Base-by-base conservation (phyloP, 2,888 invertebrate species). In the Lasioglossum malachurum region DNA sequence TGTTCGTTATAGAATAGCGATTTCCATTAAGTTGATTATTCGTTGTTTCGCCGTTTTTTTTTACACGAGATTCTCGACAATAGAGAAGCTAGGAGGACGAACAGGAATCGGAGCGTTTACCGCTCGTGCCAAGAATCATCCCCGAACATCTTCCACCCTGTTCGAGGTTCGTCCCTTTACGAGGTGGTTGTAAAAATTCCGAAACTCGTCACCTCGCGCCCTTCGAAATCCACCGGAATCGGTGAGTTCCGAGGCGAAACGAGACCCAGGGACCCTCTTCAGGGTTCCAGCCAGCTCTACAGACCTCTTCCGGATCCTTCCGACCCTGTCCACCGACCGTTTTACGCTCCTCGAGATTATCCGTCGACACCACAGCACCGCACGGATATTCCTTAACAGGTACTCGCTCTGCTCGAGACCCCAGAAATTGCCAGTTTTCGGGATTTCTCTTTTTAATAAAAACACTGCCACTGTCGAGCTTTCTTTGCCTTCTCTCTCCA, bases 141-240 rank as follows among this genome's bases (percentile, higher is more conserved):
- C 60, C 1, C 27, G 27, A 44, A 60, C 60, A 31, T 60, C 27
- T 60, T 60, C 60, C 27, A 60, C 27, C 60, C 27, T 31, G 19
- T 67, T 31, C 31, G 19, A 5, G 31, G 35, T 67, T 31, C 35
- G 67, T 31, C 67, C 67, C 7, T 67, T 67, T 67, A 67, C 67
- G 67, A 35, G 67, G 19, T 8, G 67, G 67, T 67, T 67, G 67
- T 67, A 72, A 72, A 72, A 72, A 72, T 72, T 27, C 41, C 72
- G 46, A 27, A 72, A 35, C 35, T 75, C 75, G 53, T 75, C 38
- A n/a, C 35, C 53, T 38, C 16, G 53, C 53, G n/a, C 38, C 35
- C 75, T 49, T 27, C 53, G 35, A 67, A 67, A 67, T 67, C 67
- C 67, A 5, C 8, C 3, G 67, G 67, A 67, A 67, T 35, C 67